A percentile compares a stretch with the other conserved stretches of the same genome.
phyloP scores from a whole-genome alignment of 2,113 vertebrate species.

The Pluvianellus socialis region DNA sequence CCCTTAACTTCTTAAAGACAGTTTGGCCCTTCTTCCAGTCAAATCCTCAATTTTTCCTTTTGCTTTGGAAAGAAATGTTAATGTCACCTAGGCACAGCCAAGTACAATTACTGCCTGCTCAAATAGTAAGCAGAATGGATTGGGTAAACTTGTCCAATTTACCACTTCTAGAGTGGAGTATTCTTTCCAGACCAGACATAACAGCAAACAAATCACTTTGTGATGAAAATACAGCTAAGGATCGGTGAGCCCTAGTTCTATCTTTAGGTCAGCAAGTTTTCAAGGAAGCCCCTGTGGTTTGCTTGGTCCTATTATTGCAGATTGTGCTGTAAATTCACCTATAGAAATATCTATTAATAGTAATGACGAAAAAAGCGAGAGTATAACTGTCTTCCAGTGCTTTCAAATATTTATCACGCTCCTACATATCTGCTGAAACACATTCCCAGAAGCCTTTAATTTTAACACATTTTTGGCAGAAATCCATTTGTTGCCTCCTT shows the following conservation, averaged over 20 bases:
- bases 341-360: background rate
- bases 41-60: background rate
- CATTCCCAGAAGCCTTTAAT: constrained; percentile 1
- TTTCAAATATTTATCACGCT: constrained; percentile 9
- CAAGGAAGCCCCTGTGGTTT: background rate
- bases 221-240: background rate
- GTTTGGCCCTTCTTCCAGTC: background rate
- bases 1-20: background rate
- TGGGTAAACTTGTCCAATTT: background rate
- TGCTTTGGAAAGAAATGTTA: background rate
- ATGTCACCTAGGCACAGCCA: background rate
- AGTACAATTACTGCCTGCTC: background rate
- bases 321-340: background rate
- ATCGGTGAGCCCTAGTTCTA: background rate
- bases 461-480: background rate
- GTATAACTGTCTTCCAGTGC: background rate
- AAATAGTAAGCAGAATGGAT: background rate
- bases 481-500: background rate
- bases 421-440: background rate
- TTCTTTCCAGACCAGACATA: background rate
- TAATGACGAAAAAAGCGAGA: background rate
- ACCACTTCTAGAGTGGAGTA: background rate
- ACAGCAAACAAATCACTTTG: background rate
- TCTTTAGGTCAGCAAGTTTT: background rate
- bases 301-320: background rate